A percentile compares a stretch with the other conserved stretches of the same genome.
Conservation (phyloP, 2,797 vertebrate genomes). For the Hozukius guyotensis region DNA sequence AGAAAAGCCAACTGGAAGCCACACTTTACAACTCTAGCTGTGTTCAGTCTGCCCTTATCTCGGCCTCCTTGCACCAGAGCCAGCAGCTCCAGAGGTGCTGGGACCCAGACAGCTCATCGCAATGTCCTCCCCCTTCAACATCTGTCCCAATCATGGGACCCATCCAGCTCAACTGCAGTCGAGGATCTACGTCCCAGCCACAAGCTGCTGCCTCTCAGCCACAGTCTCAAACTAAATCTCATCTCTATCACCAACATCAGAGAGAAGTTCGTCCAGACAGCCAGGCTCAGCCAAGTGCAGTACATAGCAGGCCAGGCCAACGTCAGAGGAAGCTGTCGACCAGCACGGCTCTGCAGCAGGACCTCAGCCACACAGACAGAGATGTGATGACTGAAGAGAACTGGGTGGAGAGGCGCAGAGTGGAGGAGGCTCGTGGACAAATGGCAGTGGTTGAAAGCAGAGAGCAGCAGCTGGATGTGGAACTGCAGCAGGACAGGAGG, state of each 20-base stretch:
- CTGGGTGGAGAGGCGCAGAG: slow-evolving; percentile 53
- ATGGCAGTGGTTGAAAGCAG: slow-evolving; percentile 31
- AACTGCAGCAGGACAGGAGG: slow-evolving; percentile 38
- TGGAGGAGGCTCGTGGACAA: slow-evolving; percentile 41
- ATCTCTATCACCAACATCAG: slow-evolving; percentile 73
- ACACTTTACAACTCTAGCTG: slow-evolving; percentile 68
- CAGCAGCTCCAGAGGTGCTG: slow-evolving; percentile 77
- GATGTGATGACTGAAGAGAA: slow-evolving; percentile 48
- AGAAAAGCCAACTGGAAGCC: slow-evolving; percentile 78
- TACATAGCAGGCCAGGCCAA: slow-evolving; percentile 66
- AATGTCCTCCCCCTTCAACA: slow-evolving; percentile 74
- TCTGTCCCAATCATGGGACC: slow-evolving; percentile 40
- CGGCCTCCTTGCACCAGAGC: slow-evolving; percentile 63
- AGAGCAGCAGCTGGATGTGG: slow-evolving; percentile 41
- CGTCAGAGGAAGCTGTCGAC: slow-evolving; percentile 44
- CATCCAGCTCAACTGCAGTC: slow-evolving; percentile 54
- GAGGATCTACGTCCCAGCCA: slow-evolving; percentile 37
- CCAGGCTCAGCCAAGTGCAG: slow-evolving; percentile 79
- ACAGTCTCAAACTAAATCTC: slow-evolving; percentile 61
- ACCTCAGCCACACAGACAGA: slow-evolving; percentile 49
- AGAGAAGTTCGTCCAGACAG: slow-evolving; percentile 80
- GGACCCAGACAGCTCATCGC: slow-evolving; percentile 68
- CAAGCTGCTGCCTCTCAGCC: slow-evolving; percentile 42
- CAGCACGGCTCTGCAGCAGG: slow-evolving; percentile 66
- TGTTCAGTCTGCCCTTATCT: slow-evolving; percentile 71